phyloP scores from a whole-genome alignment of 1,140 invertebrate genomes.

The Mizuhopecten yessoensis region DNA sequence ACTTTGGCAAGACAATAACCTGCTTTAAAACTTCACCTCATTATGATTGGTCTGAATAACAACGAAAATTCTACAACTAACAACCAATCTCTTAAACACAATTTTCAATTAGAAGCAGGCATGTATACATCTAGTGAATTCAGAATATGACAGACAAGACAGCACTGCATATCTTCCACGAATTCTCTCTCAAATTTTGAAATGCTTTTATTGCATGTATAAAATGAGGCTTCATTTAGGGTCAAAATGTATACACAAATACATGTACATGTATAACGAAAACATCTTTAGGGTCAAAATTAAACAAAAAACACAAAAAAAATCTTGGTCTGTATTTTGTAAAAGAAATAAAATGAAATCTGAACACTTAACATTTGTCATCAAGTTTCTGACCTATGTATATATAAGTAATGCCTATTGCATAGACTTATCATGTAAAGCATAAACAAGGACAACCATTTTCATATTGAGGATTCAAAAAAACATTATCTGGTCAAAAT shows the following conservation, averaged over 20 bases:
- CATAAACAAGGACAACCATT: not conserved
- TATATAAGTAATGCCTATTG: slow-evolving; percentile 14
- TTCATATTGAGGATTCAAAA: not conserved
- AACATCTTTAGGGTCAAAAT: not conserved
- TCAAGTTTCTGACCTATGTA: not conserved
- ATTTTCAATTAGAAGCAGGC: not conserved
- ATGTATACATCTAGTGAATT: not conserved
- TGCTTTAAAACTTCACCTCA: not conserved
- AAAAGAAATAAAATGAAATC: not conserved
- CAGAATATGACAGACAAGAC: not conserved
- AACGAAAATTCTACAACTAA: slow-evolving; percentile 12
- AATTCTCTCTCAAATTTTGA: too few species aligned
- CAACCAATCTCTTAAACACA: not conserved
- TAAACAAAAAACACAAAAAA: slow-evolving; percentile 1
- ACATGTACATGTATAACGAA: not conserved
- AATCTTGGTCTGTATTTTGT: not conserved
- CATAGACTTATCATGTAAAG: not conserved
- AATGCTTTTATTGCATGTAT: not conserved
- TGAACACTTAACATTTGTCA: slow-evolving; percentile 19
- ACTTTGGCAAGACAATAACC: slow-evolving; percentile 32
- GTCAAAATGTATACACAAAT: not conserved
- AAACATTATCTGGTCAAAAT: not conserved
- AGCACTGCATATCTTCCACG: not conserved
- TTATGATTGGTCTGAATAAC: not conserved
- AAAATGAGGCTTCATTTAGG: slow-evolving; percentile 1